Conservation (phyloP, 2,797 vertebrate species). For the Catamblyrhynchus diadema region DNA sequence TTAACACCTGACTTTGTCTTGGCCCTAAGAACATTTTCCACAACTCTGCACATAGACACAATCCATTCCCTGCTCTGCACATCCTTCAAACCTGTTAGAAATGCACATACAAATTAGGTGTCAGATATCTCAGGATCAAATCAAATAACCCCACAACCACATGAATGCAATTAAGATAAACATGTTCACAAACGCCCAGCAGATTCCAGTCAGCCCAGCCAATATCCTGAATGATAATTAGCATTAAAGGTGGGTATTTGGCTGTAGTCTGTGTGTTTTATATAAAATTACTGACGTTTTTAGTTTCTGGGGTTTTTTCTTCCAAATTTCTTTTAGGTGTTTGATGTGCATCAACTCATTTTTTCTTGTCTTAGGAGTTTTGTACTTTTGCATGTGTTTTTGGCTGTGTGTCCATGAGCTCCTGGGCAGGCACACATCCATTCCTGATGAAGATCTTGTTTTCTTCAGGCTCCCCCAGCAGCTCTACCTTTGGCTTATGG, state of each 20-base stretch:
- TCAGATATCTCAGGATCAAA: not conserved
- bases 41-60: not conserved
- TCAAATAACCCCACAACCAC: not conserved
- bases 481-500: not conserved
- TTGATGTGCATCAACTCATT: not conserved
- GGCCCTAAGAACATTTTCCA: not conserved
- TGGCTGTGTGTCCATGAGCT: not conserved
- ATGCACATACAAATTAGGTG: not conserved
- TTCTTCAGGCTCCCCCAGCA: not conserved
- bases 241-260: not conserved
- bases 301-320: not conserved
- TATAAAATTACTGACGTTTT: not conserved
- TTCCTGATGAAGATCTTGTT: not conserved
- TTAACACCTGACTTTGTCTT: not conserved
- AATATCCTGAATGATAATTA: not conserved
- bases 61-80: not conserved
- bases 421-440: not conserved
- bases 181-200: not conserved
- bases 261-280: not conserved
- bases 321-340: not conserved
- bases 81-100: not conserved
- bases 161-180: conserved; percentile 7
- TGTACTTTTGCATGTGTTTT: not conserved
- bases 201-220: not conserved
- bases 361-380: not conserved